phyloP scores from a whole-genome alignment of 2,797 vertebrate species.

The Forpus xanthops region DNA sequence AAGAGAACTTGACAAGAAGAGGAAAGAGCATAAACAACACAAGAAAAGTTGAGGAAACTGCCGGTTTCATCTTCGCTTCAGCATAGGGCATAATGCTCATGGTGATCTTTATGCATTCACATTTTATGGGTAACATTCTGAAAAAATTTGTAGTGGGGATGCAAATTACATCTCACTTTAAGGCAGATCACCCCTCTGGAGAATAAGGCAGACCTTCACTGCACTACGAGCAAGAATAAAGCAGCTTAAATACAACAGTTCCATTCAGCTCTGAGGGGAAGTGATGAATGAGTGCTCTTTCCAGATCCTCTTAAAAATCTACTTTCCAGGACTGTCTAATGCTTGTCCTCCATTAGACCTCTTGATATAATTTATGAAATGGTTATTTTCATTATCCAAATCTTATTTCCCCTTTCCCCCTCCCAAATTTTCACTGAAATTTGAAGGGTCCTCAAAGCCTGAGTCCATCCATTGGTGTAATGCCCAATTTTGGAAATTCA shows the following conservation, averaged over 20 bases:
- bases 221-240: not conserved
- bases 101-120: not conserved
- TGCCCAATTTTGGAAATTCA: not conserved
- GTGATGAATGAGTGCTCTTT: not conserved
- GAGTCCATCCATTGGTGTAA: not conserved
- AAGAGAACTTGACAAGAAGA: not conserved
- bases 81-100: not conserved
- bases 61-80: not conserved
- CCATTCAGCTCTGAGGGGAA: not conserved
- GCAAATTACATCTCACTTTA: not conserved
- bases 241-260: not conserved
- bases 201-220: not conserved
- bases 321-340: not conserved
- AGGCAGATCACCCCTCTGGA: not conserved
- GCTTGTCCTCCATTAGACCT: not conserved
- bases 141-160: not conserved
- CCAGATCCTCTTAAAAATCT: not conserved
- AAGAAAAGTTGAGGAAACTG: not conserved
- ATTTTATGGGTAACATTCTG: not conserved
- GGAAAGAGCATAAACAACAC: not conserved
- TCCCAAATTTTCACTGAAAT: not conserved
- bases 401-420: not conserved
- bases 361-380: not conserved
- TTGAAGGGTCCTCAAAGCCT: not conserved
- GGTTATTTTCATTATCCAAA: not conserved